Conservation (phyloP, 2,888 invertebrate genomes). For the Artemia sp. region DNA sequence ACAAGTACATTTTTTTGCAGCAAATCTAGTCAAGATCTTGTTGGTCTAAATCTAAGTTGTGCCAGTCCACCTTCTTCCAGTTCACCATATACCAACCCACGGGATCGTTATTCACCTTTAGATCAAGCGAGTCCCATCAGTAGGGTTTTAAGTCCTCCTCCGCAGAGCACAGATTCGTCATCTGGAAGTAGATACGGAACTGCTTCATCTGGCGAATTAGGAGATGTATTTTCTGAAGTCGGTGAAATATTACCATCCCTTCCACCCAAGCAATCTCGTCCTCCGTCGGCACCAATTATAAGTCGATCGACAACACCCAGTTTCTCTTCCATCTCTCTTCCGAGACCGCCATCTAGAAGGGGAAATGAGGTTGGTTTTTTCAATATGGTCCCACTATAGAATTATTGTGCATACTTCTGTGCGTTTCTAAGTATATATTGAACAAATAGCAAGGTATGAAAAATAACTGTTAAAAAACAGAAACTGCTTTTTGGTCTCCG, state of each 20-base stretch:
- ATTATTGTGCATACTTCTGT: neutral
- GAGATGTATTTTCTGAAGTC: constrained; percentile 64
- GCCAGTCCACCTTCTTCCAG: neutral
- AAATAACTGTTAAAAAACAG: too few species aligned
- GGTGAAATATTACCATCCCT: constrained; percentile 52
- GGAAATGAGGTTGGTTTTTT: constrained; percentile 46
- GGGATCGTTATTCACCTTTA: neutral
- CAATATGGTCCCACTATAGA: neutral
- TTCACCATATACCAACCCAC: constrained; percentile 14
- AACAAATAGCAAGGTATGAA: neutral
- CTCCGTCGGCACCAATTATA: constrained; percentile 28
- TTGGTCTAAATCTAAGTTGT: constrained; percentile 12
- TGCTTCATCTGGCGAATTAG: constrained; percentile 28
- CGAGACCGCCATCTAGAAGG: constrained; percentile 63
- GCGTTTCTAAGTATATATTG: neutral
- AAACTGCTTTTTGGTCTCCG: too few species aligned
- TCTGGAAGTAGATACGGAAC: constrained; percentile 33
- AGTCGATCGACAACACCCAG: constrained; percentile 55
- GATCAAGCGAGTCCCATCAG: constrained; percentile 4
- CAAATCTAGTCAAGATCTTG: constrained; percentile 19
- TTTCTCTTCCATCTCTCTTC: constrained; percentile 55
- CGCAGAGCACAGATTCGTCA: constrained; percentile 21
- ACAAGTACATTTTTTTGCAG: neutral
- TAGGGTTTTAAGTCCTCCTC: neutral
- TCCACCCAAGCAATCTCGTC: constrained; percentile 40